Evolutionary conservation across 1,140 invertebrate species (phyloP), one percentile per base, ranked within the genome.

Genomic region (Heliconius himera): DNA sequence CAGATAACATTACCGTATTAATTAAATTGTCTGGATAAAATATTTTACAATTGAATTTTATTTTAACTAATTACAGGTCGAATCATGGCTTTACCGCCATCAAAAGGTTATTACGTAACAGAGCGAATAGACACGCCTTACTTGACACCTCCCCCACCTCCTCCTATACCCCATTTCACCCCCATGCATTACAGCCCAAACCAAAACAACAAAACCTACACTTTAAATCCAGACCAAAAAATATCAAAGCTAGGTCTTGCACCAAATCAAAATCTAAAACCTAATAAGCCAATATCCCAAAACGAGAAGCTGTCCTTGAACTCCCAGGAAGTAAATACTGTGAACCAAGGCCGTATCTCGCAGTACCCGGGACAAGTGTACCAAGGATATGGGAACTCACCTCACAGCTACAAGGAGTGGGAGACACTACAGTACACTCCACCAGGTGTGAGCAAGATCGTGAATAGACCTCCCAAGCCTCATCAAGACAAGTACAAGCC

Each of bases 31-130:
- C 41, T 41, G 11, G 41, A 13, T 46, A 4, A 46, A 16, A 46
- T 16, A 16, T 36, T 36, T 36, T 1, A 46, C 13, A 46, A 46
- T 46, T 46, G 2, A 46, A 46, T 4, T 8, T n/a, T 56, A 1
- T 56, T 22, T 3, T 36, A 38, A n/a, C 5, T 1, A 51, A 49
- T 79, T 83, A 41, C 85, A 91, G 93, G 93, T 72, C 88, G 94
- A 46, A 90, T 95, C 29, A 90, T 95, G 90, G 88, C 83, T 6
- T 76, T 94, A 0, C 92, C 93, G 0, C 86, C 91, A 5, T 87
- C 91, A 1, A 88, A 90, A 41, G 93, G 93, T 4, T 95, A 94
- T 84, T 95, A 94, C 83, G 90, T 95, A 72, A 89, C 93, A 0
- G 91, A 95, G 73, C 89, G 94, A 29, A 90, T 94, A 22, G 93